Evolutionary conservation across 2,113 vertebrate species (phyloP).

Genomic region (Lichenostomus cassidix): DNA sequence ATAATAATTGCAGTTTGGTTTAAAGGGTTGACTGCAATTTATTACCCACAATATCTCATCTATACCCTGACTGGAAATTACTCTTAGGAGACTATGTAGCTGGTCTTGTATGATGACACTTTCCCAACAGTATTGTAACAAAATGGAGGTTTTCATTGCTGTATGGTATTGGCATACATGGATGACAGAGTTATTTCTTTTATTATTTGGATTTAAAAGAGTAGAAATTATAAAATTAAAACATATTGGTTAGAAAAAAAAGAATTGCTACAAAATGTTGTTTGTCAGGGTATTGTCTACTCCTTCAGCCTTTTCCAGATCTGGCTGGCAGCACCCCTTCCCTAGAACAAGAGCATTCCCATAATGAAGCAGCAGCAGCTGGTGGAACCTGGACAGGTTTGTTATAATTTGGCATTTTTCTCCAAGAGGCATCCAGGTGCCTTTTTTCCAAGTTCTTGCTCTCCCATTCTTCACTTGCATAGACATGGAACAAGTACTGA

Average conservation of each 20-base stretch:
- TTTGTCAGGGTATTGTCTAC: neutral
- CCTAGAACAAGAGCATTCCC: neutral
- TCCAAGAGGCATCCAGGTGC: neutral
- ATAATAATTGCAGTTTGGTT: neutral
- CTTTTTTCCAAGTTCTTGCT: neutral
- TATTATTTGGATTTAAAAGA: neutral
- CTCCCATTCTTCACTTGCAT: neutral
- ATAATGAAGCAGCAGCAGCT: neutral
- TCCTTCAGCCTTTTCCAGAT: neutral
- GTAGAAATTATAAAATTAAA: neutral
- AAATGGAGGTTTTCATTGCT: neutral
- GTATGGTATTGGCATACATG: neutral
- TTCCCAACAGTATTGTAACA: neutral
- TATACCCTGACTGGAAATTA: neutral
- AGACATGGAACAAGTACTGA: neutral
- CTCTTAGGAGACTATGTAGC: neutral
- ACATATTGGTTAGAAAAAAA: neutral
- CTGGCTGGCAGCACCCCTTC: neutral
- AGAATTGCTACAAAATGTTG: neutral
- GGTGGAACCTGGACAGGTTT: neutral
- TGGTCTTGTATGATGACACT: neutral
- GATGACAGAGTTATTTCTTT: neutral
- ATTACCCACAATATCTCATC: neutral
- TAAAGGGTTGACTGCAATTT: neutral
- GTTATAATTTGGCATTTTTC: neutral